Conservation (phyloP, 2,888 invertebrate species). For the Palloptera scutellata region DNA sequence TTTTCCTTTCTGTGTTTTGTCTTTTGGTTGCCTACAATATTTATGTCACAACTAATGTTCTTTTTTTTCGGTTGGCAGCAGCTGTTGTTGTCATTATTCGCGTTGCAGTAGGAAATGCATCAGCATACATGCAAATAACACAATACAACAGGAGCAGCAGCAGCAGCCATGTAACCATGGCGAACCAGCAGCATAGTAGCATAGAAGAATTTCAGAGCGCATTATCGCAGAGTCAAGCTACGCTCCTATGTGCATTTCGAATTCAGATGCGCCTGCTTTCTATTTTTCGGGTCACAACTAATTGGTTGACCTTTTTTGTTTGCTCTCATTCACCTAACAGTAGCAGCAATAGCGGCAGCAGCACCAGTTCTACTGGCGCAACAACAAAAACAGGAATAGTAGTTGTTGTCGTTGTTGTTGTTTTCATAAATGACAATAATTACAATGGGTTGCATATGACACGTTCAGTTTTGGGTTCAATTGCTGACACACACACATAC, state of each 20-base stretch:
- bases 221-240: too few species aligned
- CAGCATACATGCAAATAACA: too few species aligned
- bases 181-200: constrained; percentile 4
- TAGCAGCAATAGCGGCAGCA: background rate
- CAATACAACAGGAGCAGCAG: constrained; percentile 5
- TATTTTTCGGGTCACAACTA: constrained; percentile 25
- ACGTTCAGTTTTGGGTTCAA: constrained; percentile 46
- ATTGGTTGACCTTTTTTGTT: constrained; percentile 29
- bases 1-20: constrained; percentile 1
- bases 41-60: constrained; percentile 24
- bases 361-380: constrained; percentile 6
- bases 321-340: constrained; percentile 15
- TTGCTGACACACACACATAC: constrained; percentile 40
- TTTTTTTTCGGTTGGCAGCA: constrained; percentile 20
- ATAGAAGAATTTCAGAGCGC: too few species aligned
- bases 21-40: constrained; percentile 9
- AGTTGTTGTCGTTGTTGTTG: constrained; percentile 18
- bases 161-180: too few species aligned
- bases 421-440: constrained; percentile 30
- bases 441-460: constrained; percentile 48
- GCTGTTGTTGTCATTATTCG: constrained; percentile 6
- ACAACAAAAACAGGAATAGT: constrained; percentile 5
- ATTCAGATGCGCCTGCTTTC: constrained; percentile 5
- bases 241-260: background rate
- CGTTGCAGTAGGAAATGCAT: too few species aligned